Evolutionary conservation across 1,140 invertebrate species (phyloP).

Genomic region (Leptoteleia sp.): DNA sequence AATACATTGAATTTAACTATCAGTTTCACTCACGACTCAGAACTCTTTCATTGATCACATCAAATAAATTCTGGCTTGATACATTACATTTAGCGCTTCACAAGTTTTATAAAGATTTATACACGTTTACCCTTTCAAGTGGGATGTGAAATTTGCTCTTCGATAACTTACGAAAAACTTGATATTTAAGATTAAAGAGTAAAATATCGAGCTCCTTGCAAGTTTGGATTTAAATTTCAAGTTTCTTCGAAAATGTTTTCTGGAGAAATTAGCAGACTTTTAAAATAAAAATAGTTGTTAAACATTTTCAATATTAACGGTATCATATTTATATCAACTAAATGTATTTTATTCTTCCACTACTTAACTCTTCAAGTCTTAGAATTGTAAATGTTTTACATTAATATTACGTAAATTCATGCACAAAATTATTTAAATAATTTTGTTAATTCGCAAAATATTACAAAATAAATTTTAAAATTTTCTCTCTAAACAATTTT

Average conservation of each 20-base stretch:
- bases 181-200: conserved; percentile 2
- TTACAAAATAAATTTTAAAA: too few relatives aligned
- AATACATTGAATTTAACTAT: conserved; percentile 25
- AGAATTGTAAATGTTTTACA: too few relatives aligned
- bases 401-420: too few relatives aligned
- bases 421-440: too few relatives aligned
- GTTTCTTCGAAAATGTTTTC: conserved; percentile 6
- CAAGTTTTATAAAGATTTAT: conserved; percentile 20
- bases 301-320: too few relatives aligned
- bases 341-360: too few relatives aligned
- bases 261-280: too few relatives aligned
- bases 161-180: background rate
- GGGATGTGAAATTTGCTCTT: background rate
- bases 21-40: conserved; percentile 8
- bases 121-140: conserved; percentile 11
- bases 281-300: too few relatives aligned
- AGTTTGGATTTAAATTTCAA: background rate
- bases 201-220: background rate
- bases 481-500: too few relatives aligned
- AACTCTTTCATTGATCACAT: conserved; percentile 23
- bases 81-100: conserved; percentile 14
- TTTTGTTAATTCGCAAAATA: too few relatives aligned
- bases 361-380: too few relatives aligned
- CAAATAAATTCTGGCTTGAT: conserved; percentile 10
- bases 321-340: too few relatives aligned